Conservation (phyloP, 2,888 invertebrate species). For the Amiota communis region DNA sequence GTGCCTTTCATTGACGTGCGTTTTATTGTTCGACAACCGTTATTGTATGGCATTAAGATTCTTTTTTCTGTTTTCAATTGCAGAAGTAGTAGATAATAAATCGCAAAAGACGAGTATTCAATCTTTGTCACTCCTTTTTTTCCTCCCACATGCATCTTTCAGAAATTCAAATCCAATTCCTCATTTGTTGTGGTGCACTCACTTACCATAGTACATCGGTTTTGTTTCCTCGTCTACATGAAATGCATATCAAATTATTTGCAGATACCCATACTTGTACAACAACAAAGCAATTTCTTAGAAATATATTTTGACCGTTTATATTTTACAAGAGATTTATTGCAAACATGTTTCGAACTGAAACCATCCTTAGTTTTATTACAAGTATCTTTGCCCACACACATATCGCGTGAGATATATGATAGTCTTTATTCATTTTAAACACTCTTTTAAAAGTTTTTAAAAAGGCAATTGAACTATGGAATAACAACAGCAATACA, state of each 20-base stretch:
- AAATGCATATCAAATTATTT: constrained; percentile 56
- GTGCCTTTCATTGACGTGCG: constrained; percentile 18
- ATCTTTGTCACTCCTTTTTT: constrained; percentile 31
- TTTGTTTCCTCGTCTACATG: constrained; percentile 41
- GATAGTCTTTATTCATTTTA: too few relatives aligned
- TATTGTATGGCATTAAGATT: constrained; percentile 9
- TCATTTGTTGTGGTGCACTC: too few relatives aligned
- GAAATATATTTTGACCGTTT: constrained; percentile 53
- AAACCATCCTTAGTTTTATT: too few relatives aligned
- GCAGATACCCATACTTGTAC: constrained; percentile 29
- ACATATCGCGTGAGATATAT: too few relatives aligned
- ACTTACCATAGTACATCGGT: too few relatives aligned
- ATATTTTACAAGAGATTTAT: constrained; percentile 51
- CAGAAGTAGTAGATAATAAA: constrained; percentile 14
- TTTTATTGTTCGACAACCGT: constrained; percentile 9
- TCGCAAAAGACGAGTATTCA: constrained; percentile 9
- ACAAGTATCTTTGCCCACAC: too few relatives aligned
- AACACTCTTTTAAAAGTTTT: too few relatives aligned
- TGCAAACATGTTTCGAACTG: constrained; percentile 36
- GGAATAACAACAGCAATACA: not conserved
- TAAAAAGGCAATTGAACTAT: too few relatives aligned
- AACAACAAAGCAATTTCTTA: constrained; percentile 29
- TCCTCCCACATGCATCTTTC: constrained; percentile 36
- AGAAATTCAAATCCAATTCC: not conserved
- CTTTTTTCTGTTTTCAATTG: not conserved